Percentiles rank a stretch among this genome's conserved stretches.
These are phyloP conservation scores for Protobothrops flavoviridis DNA, from an alignment of 2,113 vertebrate species.

Conservation along the genomic window DNA sequence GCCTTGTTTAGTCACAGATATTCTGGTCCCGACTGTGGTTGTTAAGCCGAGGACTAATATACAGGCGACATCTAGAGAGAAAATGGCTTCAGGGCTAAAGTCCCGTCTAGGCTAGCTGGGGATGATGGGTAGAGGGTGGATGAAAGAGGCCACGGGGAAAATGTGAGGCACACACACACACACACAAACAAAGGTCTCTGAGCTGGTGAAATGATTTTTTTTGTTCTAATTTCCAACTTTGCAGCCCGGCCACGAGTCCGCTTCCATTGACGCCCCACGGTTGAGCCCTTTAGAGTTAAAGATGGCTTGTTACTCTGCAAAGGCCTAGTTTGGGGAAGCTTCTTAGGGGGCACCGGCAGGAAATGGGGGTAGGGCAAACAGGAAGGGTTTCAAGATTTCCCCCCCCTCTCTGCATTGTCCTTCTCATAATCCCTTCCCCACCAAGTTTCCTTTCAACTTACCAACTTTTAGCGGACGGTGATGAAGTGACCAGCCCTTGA, in stretches of 20 bases:
- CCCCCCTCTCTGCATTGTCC: fast-evolving
- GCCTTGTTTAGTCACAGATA: not conserved
- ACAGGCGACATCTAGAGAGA: not conserved
- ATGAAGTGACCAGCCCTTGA: not conserved
- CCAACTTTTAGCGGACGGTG: not conserved
- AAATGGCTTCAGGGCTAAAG: not conserved
- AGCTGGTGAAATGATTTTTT: not conserved
- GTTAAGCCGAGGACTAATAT: not conserved
- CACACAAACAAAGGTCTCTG: not conserved
- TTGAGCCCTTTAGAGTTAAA: not conserved
- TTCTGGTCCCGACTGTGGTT: not conserved
- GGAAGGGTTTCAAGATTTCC: not conserved
- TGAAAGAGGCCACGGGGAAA: not conserved
- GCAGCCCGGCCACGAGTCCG: not conserved
- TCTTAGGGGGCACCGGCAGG: not conserved
- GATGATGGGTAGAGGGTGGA: not conserved
- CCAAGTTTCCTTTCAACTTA: not conserved
- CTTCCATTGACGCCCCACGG: not conserved
- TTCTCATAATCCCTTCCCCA: not conserved
- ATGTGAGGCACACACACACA: too few relatives aligned
- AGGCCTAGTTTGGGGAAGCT: not conserved
- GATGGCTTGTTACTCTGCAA: not conserved
- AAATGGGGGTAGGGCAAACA: not conserved
- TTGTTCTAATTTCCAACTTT: not conserved
- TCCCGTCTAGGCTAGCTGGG: not conserved